Conservation (phyloP, 1,140 invertebrate species). For the Orius laevigatus region DNA sequence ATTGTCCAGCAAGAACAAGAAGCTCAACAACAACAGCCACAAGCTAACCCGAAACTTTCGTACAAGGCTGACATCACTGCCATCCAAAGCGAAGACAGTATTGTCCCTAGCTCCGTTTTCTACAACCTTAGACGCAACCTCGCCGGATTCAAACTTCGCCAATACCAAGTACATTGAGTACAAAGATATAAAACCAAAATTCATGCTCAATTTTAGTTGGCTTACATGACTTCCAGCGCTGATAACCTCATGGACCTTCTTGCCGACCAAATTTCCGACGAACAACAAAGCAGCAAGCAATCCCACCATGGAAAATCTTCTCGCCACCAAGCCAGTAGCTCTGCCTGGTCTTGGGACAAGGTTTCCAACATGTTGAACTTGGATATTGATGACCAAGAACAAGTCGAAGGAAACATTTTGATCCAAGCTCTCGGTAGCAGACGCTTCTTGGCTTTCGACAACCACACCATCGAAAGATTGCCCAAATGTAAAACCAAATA, state of each 20-base stretch:
- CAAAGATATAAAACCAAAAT: too few relatives aligned
- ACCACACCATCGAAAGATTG: conserved; percentile 32
- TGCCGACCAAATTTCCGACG: conserved; percentile 6
- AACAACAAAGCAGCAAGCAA: not conserved
- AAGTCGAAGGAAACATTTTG: conserved; percentile 37
- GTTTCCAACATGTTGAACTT: conserved; percentile 39
- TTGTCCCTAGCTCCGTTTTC: conserved; percentile 32
- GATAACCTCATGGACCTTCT: conserved; percentile 13
- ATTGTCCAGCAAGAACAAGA: conserved; percentile 8
- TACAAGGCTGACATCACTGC: conserved; percentile 23
- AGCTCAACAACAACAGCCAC: conserved; percentile 19
- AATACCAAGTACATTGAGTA: conserved; percentile 19
- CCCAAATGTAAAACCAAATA: conserved; percentile 22
- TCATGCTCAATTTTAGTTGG: not conserved
- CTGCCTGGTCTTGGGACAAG: conserved; percentile 28
- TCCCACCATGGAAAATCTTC: not conserved
- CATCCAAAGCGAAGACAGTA: conserved; percentile 37
- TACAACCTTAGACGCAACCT: conserved; percentile 25
- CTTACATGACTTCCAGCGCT: conserved; percentile 15
- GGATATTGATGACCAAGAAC: conserved; percentile 29
- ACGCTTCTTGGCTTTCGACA: conserved; percentile 36
- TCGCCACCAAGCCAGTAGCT: conserved; percentile 19
- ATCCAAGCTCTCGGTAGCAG: conserved; percentile 27
- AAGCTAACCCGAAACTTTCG: conserved; percentile 26
- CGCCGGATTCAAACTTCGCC: conserved; percentile 30